phyloP scores from a whole-genome alignment of 2,888 invertebrate genomes.

The Melanargia galathea region DNA sequence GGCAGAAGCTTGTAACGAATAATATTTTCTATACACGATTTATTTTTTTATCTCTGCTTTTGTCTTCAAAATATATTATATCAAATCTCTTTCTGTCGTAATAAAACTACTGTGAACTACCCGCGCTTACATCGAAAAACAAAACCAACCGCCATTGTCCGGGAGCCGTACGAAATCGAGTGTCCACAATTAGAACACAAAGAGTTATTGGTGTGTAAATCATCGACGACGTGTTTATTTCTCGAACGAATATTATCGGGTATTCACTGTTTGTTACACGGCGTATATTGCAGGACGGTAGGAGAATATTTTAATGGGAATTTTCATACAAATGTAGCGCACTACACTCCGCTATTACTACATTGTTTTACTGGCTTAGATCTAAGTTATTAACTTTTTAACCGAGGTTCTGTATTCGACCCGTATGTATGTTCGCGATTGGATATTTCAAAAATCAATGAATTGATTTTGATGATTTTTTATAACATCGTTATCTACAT shows the following conservation, averaged over 20 bases:
- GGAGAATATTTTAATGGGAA: slow-evolving; percentile 22
- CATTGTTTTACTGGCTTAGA: no score
- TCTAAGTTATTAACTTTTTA: no score
- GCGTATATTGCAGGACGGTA: slow-evolving; percentile 22
- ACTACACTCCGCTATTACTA: neutral
- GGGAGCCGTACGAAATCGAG: slow-evolving; percentile 50
- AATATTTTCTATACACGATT: no score
- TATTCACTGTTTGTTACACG: slow-evolving; percentile 20
- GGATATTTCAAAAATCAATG: no score
- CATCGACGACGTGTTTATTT: slow-evolving; percentile 47
- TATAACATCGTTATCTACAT: no score
- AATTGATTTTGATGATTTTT: no score
- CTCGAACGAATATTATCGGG: slow-evolving; percentile 37
- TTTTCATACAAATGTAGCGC: slow-evolving; percentile 8
- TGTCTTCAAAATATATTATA: no score
- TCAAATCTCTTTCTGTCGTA: neutral
- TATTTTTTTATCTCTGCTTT: neutral
- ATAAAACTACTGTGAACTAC: slow-evolving; percentile 7
- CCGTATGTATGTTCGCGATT: no score
- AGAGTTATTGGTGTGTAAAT: slow-evolving; percentile 57
- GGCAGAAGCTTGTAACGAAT: no score
- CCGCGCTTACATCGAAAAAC: slow-evolving; percentile 41
- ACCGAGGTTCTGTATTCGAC: no score
- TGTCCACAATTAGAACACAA: slow-evolving; percentile 51
- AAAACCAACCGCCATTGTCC: slow-evolving; percentile 51